Evolutionary conservation across 2,797 vertebrate genomes (phyloP), one percentile per base, ranked within the genome.

Genomic region (Rhinophrynus dorsalis): DNA sequence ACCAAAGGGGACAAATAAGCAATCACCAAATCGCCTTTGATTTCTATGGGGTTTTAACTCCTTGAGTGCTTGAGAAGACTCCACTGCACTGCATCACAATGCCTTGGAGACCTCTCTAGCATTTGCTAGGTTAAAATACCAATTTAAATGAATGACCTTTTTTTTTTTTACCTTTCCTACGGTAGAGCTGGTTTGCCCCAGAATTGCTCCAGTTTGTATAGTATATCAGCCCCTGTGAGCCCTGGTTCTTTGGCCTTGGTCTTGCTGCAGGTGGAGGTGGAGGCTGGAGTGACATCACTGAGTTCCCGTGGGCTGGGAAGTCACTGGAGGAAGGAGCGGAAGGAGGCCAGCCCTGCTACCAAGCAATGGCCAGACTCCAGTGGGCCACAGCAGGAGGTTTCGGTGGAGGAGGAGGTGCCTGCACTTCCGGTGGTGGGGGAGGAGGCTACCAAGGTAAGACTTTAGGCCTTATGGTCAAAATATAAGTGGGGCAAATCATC

Each of bases 361-460:
- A 90, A 13, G 93, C 94, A 32, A 50, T 90, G 79, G 84, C 86
- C 60, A 91, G 86, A 33, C 90, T 95, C 17, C 81, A 81, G 54
- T 96, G 96, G 95, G 84, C 85, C 3, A 95, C 93, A 1, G 93
- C 83, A 0, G 91, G 95, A 20, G 95, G 95, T 17, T 96, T 96
- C 65, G 92, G 94, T 57, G 93, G 94, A 5, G 94, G 95, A 73
- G 93, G 95, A 32, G 93, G 95, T 5, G 92, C 94, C 30, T 97
- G 95, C 80, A 92, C 91, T 9, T 91, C 92, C 0, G 94, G 94
- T 47, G 95, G 94, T 4, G 92, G 94, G 1, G 93, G 95, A 0
- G 94, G 93, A 71, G 94, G 95, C 75, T 96, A 94, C 84, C 88
- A 84, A 90, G 93, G 94, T 95, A 83, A 58, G 78, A 66, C 58